These are phyloP conservation scores for Ridgeia piscesae DNA, from an alignment of 1,140 invertebrate genomes.

Conservation along the genomic window DNA sequence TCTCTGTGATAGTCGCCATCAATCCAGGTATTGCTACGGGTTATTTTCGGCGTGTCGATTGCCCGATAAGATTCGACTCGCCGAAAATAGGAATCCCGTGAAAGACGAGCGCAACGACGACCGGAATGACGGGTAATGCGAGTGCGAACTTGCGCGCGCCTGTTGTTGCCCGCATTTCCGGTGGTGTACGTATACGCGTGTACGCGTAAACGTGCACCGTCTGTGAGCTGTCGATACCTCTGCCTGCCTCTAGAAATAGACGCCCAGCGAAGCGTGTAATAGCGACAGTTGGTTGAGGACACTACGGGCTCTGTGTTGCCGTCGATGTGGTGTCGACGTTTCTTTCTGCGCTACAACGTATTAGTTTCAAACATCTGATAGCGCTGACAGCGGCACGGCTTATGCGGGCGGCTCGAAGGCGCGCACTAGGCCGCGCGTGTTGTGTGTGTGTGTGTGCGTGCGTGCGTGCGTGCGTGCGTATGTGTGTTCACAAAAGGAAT, in stretches of 20 bases:
- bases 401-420: background rate
- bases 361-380: background rate
- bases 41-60: background rate
- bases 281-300: background rate
- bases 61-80: background rate
- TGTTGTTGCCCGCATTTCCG: background rate
- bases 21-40: background rate
- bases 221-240: background rate
- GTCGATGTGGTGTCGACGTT: background rate
- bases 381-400: background rate
- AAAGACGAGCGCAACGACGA: background rate
- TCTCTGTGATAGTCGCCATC: too few species aligned
- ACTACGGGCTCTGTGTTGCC: background rate
- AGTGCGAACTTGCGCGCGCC: background rate
- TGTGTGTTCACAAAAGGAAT: too few species aligned
- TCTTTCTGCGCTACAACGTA: background rate
- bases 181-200: background rate
- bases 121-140: background rate
- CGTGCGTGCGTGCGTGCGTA: too few species aligned
- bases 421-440: too few species aligned
- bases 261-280: background rate
- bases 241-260: background rate
- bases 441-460: too few species aligned
- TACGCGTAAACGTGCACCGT: background rate
- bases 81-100: background rate